Evolutionary conservation across 2,888 invertebrate species (phyloP).

Genomic region (Clostera curtula): DNA sequence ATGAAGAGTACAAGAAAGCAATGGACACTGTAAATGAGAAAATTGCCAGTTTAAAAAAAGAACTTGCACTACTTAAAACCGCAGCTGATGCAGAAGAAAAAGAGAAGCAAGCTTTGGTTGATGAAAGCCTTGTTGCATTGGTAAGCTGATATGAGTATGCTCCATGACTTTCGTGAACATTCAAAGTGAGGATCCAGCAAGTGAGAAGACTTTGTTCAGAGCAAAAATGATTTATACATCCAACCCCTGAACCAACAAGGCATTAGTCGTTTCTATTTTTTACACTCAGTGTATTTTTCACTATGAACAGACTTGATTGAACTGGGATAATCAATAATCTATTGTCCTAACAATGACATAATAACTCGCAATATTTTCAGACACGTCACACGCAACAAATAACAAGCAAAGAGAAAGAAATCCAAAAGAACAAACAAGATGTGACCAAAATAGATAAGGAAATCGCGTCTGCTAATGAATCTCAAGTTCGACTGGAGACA

Average conservation of each 20-base stretch:
- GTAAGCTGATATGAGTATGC: slow-evolving; percentile 27
- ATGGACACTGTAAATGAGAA: slow-evolving; percentile 39
- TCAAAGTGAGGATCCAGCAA: neutral
- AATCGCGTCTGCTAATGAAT: slow-evolving; percentile 76
- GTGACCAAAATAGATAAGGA: slow-evolving; percentile 68
- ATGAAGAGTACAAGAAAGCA: slow-evolving; percentile 48
- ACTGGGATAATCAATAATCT: no score
- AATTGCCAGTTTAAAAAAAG: slow-evolving; percentile 40
- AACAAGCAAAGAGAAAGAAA: slow-evolving; percentile 73
- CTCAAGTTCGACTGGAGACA: slow-evolving; percentile 68
- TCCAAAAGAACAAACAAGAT: slow-evolving; percentile 72
- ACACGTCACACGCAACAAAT: slow-evolving; percentile 81
- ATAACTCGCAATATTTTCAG: slow-evolving; percentile 39
- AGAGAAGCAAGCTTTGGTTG: slow-evolving; percentile 48
- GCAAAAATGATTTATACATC: no score
- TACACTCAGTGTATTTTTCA: no score
- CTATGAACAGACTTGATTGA: no score
- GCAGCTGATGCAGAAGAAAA: slow-evolving; percentile 55
- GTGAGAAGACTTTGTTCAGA: no score
- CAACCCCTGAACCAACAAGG: no score
- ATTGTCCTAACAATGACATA: neutral
- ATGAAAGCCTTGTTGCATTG: slow-evolving; percentile 52
- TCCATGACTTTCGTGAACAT: neutral
- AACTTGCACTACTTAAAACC: slow-evolving; percentile 43
- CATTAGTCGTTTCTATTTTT: no score